phyloP scores from a whole-genome alignment of 1,140 invertebrate genomes.

The Apis laboriosa region DNA sequence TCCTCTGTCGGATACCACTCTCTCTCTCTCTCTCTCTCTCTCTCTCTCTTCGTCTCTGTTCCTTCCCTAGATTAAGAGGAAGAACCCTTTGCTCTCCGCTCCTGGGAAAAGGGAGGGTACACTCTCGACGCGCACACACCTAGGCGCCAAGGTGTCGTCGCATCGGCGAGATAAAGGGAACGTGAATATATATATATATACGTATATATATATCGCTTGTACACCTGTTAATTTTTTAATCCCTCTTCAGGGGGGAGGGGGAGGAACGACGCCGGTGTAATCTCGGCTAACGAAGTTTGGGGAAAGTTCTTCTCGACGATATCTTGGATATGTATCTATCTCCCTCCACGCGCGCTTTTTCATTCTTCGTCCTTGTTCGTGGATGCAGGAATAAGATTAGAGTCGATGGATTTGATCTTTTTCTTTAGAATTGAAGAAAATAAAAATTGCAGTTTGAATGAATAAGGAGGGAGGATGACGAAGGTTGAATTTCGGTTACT shows the following conservation, averaged over 20 bases:
- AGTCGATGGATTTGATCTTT: too few relatives aligned
- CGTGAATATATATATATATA: not conserved
- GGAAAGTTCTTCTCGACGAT: slow-evolving; percentile 19
- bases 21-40: slow-evolving; percentile 59
- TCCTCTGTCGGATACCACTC: slow-evolving; percentile 42
- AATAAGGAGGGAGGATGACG: too few relatives aligned
- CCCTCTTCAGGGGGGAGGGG: not conserved
- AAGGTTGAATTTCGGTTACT: too few relatives aligned
- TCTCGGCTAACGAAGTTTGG: slow-evolving; percentile 48
- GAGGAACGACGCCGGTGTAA: slow-evolving; percentile 17
- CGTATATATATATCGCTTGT: slow-evolving; percentile 37
- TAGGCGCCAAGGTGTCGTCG: slow-evolving; percentile 74
- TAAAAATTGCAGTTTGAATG: too few relatives aligned
- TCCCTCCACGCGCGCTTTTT: too few relatives aligned
- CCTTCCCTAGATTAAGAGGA: slow-evolving; percentile 79
- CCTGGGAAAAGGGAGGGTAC: slow-evolving; percentile 69
- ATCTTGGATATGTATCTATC: not conserved
- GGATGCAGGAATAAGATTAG: too few relatives aligned
- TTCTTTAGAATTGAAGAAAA: too few relatives aligned
- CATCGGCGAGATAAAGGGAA: slow-evolving; percentile 56
- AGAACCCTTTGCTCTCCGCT: slow-evolving; percentile 64
- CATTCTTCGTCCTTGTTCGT: too few relatives aligned
- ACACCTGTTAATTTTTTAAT: slow-evolving; percentile 51
- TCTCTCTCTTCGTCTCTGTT: slow-evolving; percentile 22
- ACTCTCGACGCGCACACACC: slow-evolving; percentile 66